A percentile compares a stretch with the other conserved stretches of the same genome.
Evolutionary conservation across 2,888 invertebrate species (phyloP).

Genomic region (Pseudoips prasinana): DNA sequence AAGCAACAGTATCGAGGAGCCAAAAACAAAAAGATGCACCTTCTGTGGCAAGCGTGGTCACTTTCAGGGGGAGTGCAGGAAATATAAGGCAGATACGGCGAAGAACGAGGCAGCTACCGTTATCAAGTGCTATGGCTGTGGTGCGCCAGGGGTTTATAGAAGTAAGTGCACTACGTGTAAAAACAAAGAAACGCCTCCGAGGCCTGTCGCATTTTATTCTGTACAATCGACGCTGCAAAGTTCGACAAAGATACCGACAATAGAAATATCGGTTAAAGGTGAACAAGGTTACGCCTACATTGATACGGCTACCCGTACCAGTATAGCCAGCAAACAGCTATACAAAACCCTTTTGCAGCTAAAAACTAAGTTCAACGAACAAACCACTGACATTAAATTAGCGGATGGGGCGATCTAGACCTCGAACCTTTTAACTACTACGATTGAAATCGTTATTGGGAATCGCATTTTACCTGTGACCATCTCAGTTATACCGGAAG

Average conservation of each 20-base stretch:
- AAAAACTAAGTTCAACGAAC: constrained; percentile 1
- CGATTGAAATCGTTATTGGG: neutral
- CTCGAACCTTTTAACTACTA: neutral
- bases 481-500: neutral
- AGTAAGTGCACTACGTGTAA: constrained; percentile 9
- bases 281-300: neutral
- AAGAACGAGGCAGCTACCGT: neutral
- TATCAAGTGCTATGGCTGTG: constrained; percentile 8
- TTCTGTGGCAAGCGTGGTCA: constrained; percentile 2
- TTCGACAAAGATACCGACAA: neutral
- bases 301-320: constrained; percentile 1
- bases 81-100: neutral
- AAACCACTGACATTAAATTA: constrained; percentile 1
- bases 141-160: constrained; percentile 5
- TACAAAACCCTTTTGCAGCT: neutral
- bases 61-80: neutral
- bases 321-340: constrained; percentile 1
- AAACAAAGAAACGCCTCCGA: constrained; percentile 2
- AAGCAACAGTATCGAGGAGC: neutral
- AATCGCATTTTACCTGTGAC: neutral
- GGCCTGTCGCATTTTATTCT: neutral
- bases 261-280: neutral
- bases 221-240: neutral
- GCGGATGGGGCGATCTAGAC: neutral
- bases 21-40: neutral